These are phyloP conservation scores for Anolis apletophallus DNA, from an alignment of 2,797 vertebrate genomes.

Conservation along the genomic window DNA sequence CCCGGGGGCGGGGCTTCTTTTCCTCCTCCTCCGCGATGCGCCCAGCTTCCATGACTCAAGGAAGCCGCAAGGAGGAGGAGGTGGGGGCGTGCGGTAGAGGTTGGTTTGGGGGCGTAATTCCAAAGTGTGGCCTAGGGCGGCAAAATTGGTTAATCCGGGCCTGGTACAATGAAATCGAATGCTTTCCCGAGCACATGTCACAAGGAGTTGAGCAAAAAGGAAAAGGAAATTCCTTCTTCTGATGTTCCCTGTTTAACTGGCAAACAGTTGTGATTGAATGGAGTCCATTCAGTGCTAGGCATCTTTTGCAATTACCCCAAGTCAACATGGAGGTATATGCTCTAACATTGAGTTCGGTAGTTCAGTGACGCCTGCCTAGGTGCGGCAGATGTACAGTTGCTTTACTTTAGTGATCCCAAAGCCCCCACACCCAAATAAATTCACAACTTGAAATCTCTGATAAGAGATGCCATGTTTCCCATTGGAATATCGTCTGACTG, in stretches of 20 bases:
- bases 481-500: conserved; percentile 65
- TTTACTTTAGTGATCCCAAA: conserved; percentile 12
- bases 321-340: not conserved
- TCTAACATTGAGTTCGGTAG: no score
- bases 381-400: not conserved
- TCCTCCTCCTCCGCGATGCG: no score
- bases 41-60: no score
- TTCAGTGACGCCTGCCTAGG: not conserved
- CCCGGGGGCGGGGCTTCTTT: no score
- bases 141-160: no score
- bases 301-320: conserved; percentile 15
- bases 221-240: not conserved
- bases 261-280: not conserved
- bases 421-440: not conserved
- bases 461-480: conserved; percentile 16
- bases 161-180: no score
- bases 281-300: conserved; percentile 33
- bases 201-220: not conserved
- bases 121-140: no score
- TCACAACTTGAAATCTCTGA: conserved; percentile 32
- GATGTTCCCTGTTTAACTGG: not conserved
- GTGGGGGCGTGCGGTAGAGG: no score
- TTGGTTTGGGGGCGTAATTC: no score
- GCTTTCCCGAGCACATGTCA: no score
- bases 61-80: no score